phyloP scores from a whole-genome alignment of 1,140 invertebrate species.

The Achatina immaculata region DNA sequence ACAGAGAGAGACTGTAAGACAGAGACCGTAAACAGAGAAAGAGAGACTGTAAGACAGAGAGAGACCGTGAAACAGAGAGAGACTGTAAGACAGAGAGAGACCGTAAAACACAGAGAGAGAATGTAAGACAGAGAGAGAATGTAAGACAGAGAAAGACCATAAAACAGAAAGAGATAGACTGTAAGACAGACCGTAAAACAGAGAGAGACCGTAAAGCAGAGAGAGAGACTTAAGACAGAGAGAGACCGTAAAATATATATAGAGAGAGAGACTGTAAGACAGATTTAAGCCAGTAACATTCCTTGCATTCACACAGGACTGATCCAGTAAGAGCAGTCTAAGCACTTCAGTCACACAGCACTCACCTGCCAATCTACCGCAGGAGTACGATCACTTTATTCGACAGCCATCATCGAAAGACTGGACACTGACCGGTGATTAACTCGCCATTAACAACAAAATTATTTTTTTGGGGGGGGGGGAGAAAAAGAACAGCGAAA shows the following conservation, averaged over 20 bases:
- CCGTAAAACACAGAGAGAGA: conserved; percentile 15
- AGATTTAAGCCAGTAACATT: too few relatives aligned
- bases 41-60: neutral
- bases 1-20: neutral
- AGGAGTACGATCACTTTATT: too few relatives aligned
- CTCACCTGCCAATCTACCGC: too few relatives aligned
- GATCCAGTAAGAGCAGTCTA: too few relatives aligned
- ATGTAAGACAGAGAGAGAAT: conserved; percentile 19
- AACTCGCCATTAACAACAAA: too few relatives aligned
- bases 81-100: conserved; percentile 3
- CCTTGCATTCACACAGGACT: too few relatives aligned
- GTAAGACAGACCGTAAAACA: neutral
- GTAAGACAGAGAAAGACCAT: neutral
- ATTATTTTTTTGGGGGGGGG: too few relatives aligned
- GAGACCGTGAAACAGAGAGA: neutral
- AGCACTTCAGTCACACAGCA: too few relatives aligned
- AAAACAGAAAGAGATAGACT: neutral
- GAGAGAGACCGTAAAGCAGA: neutral
- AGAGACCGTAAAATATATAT: conserved; percentile 7
- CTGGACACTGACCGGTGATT: too few relatives aligned
- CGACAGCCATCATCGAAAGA: too few relatives aligned
- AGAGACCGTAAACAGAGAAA: neutral
- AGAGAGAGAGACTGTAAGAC: conserved; percentile 26
- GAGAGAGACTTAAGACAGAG: neutral
- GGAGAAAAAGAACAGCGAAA: too few relatives aligned